Percentiles rank a stretch among this genome's conserved stretches.
phyloP scores from a whole-genome alignment of 2,888 invertebrate species.

The Plagodis dolabraria region DNA sequence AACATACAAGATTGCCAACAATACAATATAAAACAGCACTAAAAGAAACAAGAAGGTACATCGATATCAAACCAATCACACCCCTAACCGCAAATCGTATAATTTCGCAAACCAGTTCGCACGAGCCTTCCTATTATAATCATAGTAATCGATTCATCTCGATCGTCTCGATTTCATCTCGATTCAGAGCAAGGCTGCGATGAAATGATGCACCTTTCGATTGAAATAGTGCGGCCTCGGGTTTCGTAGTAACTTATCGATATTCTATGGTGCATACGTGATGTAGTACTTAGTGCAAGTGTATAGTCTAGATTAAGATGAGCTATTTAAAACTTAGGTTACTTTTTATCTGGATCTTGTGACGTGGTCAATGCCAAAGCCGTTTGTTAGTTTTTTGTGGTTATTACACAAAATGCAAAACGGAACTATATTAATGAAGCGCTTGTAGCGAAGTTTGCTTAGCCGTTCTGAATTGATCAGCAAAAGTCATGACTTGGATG shows the following conservation, averaged over 20 bases:
- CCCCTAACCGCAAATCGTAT: conserved; percentile 8
- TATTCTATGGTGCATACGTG: not conserved
- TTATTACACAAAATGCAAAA: too few relatives aligned
- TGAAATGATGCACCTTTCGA: conserved; percentile 13
- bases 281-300: not conserved
- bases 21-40: too few relatives aligned
- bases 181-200: conserved; percentile 31
- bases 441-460: too few relatives aligned
- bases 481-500: too few relatives aligned
- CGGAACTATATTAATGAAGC: too few relatives aligned
- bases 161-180: conserved; percentile 19
- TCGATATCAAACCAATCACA: conserved; percentile 2
- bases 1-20: too few relatives aligned
- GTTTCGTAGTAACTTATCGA: not conserved
- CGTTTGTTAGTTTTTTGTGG: too few relatives aligned
- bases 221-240: conserved; percentile 9
- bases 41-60: too few relatives aligned
- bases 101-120: conserved; percentile 18
- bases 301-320: not conserved
- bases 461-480: too few relatives aligned
- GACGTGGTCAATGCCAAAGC: too few relatives aligned
- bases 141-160: conserved; percentile 29
- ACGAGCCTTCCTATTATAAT: conserved; percentile 31
- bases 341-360: not conserved
- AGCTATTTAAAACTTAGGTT: not conserved